A percentile compares a stretch with the other conserved stretches of the same genome.
phyloP scores from a whole-genome alignment of 1,140 invertebrate species.

The Tetramorium parvispinum region DNA sequence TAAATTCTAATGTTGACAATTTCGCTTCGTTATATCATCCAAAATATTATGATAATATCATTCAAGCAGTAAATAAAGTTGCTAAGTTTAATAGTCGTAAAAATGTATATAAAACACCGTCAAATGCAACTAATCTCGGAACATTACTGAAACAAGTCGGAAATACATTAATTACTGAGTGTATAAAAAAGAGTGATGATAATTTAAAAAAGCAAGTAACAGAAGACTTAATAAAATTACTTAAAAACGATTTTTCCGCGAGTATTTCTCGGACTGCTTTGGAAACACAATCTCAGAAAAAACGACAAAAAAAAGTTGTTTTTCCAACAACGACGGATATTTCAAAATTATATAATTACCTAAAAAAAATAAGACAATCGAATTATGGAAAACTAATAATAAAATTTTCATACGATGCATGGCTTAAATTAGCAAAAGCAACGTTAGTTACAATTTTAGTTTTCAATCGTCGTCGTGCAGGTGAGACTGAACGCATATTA shows the following conservation, averaged over 20 bases:
- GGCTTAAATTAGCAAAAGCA: background rate
- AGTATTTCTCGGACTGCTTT: slow-evolving; percentile 1
- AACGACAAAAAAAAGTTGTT: background rate
- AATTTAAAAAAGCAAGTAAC: background rate
- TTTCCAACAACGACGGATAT: background rate
- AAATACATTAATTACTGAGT: background rate
- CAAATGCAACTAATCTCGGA: slow-evolving; percentile 3
- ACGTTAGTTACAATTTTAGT: background rate
- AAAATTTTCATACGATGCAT: background rate
- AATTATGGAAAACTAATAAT: background rate
- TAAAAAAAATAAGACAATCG: background rate
- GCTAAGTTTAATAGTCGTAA: background rate
- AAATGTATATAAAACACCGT: background rate
- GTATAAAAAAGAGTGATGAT: background rate
- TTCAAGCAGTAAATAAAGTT: background rate
- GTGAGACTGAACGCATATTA: background rate
- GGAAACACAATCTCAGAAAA: background rate
- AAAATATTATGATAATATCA: background rate
- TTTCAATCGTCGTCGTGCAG: background rate
- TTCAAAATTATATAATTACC: background rate
- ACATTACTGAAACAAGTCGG: background rate
- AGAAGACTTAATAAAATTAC: background rate
- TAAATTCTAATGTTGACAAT: background rate
- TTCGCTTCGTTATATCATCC: background rate
- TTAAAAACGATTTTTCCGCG: background rate